Evolutionary conservation across 2,113 vertebrate species (phyloP).

Genomic region (Gobio gobio): DNA sequence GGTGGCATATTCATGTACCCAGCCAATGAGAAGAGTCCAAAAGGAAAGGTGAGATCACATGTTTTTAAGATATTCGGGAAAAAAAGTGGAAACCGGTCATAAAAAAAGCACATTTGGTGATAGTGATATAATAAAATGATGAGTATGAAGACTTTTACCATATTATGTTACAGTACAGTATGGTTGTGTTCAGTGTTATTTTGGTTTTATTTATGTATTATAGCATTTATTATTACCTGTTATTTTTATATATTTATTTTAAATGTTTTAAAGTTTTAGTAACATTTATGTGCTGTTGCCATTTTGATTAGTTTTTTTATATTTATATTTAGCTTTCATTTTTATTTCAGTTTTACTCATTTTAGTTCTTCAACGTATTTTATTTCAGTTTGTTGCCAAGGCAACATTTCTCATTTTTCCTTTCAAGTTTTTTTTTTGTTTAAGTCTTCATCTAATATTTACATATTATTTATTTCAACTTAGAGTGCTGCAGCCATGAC

Average conservation of each 20-base stretch:
- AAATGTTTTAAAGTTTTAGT: too few species aligned
- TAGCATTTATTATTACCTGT: not conserved
- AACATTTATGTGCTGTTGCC: too few species aligned
- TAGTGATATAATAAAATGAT: not conserved
- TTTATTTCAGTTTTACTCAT: not conserved
- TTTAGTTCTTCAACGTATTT: too few species aligned
- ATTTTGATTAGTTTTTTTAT: too few species aligned
- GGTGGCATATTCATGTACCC: constrained; percentile 98
- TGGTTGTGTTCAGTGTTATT: not conserved
- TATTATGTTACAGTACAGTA: not conserved
- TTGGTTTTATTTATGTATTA: not conserved
- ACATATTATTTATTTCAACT: too few species aligned
- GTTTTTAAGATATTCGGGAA: not conserved
- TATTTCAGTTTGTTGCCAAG: too few species aligned
- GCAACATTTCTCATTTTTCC: too few species aligned
- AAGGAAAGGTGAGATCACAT: constrained; percentile 87
- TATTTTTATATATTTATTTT: not conserved
- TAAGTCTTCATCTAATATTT: too few species aligned
- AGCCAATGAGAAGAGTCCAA: constrained; percentile 92
- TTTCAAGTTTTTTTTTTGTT: too few species aligned
- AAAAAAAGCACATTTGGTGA: not conserved
- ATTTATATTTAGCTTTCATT: not conserved
- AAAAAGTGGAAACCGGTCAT: not conserved
- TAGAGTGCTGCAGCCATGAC: too few species aligned
- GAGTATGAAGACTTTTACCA: not conserved